Base-by-base conservation (phyloP, 2,888 invertebrate species). In the Oeneis ivallda region DNA sequence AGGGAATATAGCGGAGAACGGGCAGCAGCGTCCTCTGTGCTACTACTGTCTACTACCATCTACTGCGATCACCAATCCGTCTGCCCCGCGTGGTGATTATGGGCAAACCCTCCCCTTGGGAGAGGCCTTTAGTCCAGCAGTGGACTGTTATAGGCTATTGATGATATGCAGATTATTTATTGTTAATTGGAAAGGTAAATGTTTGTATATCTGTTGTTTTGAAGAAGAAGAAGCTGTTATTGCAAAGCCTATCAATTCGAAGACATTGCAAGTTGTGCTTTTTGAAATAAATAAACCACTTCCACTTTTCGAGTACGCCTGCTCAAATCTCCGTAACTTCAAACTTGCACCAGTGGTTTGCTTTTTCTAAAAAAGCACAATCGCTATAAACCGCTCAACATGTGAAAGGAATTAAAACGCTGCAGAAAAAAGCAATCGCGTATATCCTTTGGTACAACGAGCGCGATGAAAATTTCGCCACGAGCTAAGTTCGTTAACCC, bases 401-500 rank as follows among this genome's bases (percentile, higher is more conserved):
- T 67, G 52, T 62, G 50, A 64, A 67, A 61, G 61, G 64, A 67
- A 67, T 64, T 67, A 64, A 67, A 67, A 54, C 47, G 47, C 53
- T 32, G 49, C 45, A 59, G 56, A 50, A 66, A 66, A 66, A 62
- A 34, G 53, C 62, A 50, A 52, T 69, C 62, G 60, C 64, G 53
- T 64, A 64, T 58, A 54, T 54, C 58, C 64, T 66, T 66, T 68
- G 62, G 47, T 49, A 15, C 17, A 17, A 43, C 57, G n/a, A 57
- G 43, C 2, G 39, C 59, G 68, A 65, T 65, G 58, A 62, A 64
- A 72, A 70, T 69, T 68, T 69, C 63, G 68, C 70, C 69, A 75
- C 72, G 68, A 70, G 65, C 64, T 63, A 72, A 73, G 70, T 72
- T 71, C 70, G 72, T 74, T 73, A 71, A 71, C 71, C 70, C 67